phyloP scores from a whole-genome alignment of 2,113 vertebrate genomes.

The Apteryx owenii region DNA sequence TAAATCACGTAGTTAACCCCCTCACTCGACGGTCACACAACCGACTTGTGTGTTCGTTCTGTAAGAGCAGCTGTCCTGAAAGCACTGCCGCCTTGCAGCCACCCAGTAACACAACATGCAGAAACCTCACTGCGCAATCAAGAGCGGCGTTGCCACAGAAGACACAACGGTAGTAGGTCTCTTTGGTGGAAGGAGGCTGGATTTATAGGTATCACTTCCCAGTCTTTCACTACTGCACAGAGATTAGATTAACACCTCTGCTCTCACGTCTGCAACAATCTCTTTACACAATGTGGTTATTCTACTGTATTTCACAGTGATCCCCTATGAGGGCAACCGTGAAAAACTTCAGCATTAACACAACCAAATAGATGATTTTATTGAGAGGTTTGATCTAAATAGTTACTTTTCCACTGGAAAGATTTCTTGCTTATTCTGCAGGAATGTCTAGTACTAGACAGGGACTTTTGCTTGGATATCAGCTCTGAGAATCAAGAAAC shows the following conservation, averaged over 20 bases:
- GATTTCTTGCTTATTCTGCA: neutral
- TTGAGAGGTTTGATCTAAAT: neutral
- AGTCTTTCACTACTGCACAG: neutral
- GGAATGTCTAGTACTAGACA: neutral
- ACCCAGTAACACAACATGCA: neutral
- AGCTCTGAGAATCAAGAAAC: neutral
- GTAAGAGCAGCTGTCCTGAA: neutral
- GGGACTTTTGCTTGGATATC: neutral
- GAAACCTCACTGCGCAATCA: neutral
- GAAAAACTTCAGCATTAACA: neutral
- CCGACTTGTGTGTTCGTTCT: neutral
- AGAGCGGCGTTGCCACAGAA: accelerated
- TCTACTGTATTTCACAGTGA: neutral
- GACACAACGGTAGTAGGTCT: accelerated
- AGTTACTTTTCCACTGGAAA: neutral
- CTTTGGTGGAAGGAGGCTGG: neutral
- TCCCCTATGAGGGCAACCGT: accelerated
- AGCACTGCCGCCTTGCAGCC: neutral
- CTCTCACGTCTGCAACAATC: neutral
- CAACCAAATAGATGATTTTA: neutral
- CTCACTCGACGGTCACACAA: accelerated
- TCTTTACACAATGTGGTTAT: neutral
- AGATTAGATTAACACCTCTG: neutral
- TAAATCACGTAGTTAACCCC: neutral
- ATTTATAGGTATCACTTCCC: neutral